Base-by-base conservation (phyloP, 1,140 invertebrate genomes). In the Drosophila auraria region DNA sequence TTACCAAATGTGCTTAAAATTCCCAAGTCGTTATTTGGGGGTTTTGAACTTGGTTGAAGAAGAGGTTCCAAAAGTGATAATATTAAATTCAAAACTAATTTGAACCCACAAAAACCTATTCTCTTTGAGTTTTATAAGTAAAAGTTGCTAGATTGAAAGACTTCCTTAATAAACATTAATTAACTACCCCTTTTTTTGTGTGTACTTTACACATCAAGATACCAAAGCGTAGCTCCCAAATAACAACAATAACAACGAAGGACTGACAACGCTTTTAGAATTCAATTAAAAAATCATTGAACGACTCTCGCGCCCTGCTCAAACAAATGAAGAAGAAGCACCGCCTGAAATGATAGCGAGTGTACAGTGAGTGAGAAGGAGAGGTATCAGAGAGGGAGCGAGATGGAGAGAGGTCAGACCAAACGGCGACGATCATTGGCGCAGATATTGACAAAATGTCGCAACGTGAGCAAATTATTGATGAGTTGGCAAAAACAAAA, bases 391-490 rank as follows among this genome's bases (percentile, higher is more conserved):
- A 44, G 57, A 42, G 54, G 50, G n/a, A 78, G 54, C 20, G 58
- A 60, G 50, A 44, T 44, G 30, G 66, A 54, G 59, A 38, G 33
- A 78, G 75, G 58, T 72, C 76, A 61, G 62, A 49, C 73, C 61
- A 54, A 76, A 65, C 76, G 61, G 75, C 83, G 76, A 61, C 80
- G 84, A 89, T 84, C 84, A 89, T 87, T 89, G 84, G 84, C 86
- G 82, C 83, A 91, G 87, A 91, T 91, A 90, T 90, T 90, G 87
- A 90, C 87, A 91, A 90, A 90, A 90, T 90, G 87, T 91, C 87
- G 83, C 87, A 91, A 91, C 87, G 87, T 90, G 87, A 77, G 77
- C 87, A 78, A 87, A 91, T 87, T 91, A 91, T 91, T 91, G 83
- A 90, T 91, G 77, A 91, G 77, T 91, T 91, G 58, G 82, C 86